phyloP scores from a whole-genome alignment of 2,113 vertebrate genomes.

The Leucopsar rothschildi region DNA sequence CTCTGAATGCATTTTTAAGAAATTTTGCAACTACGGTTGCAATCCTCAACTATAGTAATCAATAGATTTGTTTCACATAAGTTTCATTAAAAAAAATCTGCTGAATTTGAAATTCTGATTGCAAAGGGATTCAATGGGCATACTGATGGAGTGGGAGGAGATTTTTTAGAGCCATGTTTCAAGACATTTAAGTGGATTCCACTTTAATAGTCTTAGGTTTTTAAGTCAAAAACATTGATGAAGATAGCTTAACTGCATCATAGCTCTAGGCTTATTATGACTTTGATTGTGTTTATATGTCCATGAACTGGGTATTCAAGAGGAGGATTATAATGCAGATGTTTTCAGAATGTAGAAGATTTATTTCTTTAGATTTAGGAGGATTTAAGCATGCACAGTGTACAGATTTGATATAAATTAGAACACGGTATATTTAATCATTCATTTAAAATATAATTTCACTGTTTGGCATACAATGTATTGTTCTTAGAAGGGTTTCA shows the following conservation, averaged over 20 bases:
- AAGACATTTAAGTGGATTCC: slow-evolving; percentile 28
- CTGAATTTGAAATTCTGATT: not conserved
- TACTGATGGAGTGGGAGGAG: not conserved
- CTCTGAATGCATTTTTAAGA: not conserved
- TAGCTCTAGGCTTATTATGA: slow-evolving; percentile 51
- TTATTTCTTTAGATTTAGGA: slow-evolving; percentile 69
- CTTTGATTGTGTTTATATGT: slow-evolving; percentile 41
- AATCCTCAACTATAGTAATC: not conserved
- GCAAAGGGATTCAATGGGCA: not conserved
- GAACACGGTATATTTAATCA: slow-evolving; percentile 63
- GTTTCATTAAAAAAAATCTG: not conserved
- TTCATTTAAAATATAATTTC: slow-evolving; percentile 73
- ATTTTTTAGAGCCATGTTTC: not conserved
- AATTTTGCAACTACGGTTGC: not conserved
- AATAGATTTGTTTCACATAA: not conserved
- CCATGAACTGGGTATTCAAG: slow-evolving; percentile 33
- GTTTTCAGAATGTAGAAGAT: slow-evolving; percentile 63
- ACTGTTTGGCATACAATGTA: slow-evolving; percentile 67
- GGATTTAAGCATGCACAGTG: slow-evolving; percentile 59
- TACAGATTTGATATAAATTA: slow-evolving; percentile 68
- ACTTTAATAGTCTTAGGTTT: not conserved
- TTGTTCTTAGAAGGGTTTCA: slow-evolving; percentile 76
- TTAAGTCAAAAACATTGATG: slow-evolving; percentile 47
- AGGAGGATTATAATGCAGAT: slow-evolving; percentile 61
- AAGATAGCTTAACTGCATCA: slow-evolving; percentile 22